A percentile compares a stretch with the other conserved stretches of the same genome.
These are phyloP conservation scores for Aleiodes alternator DNA, from an alignment of 2,888 invertebrate species.

Conservation along the genomic window DNA sequence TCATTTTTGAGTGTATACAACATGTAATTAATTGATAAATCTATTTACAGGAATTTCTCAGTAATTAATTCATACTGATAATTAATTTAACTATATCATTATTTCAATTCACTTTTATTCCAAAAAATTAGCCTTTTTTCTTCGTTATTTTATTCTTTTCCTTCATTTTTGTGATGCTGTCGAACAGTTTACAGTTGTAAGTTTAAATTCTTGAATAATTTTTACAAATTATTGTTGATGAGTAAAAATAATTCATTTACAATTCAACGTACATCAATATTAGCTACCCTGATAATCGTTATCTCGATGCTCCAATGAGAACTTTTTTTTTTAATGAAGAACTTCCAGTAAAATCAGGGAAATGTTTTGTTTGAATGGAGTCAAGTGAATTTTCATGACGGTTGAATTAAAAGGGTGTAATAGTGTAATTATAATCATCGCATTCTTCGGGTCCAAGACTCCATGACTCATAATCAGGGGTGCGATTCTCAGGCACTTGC, in stretches of 20 bases:
- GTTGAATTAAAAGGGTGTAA: too few relatives aligned
- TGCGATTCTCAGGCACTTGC: too few relatives aligned
- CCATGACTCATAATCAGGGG: too few relatives aligned
- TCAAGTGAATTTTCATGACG: too few relatives aligned
- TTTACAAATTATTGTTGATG: slow-evolving; percentile 15
- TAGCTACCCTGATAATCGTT: slow-evolving; percentile 40
- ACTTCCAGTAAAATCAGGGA: too few relatives aligned
- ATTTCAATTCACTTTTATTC: neutral
- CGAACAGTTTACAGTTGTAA: slow-evolving; percentile 13
- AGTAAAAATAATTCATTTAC: slow-evolving; percentile 27
- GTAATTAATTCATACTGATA: neutral
- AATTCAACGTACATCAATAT: slow-evolving; percentile 18
- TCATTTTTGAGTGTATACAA: slow-evolving; percentile 1
- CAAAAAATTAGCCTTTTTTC: neutral
- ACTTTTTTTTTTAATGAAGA: neutral
- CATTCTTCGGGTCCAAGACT: too few relatives aligned
- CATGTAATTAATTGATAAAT: neutral
- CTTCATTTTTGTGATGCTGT: slow-evolving; percentile 11
- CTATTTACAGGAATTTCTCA: slow-evolving; percentile 9
- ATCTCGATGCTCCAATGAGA: slow-evolving; percentile 18
- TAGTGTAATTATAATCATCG: too few relatives aligned
- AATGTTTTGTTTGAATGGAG: too few relatives aligned
- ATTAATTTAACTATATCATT: slow-evolving; percentile 9
- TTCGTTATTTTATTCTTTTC: too few relatives aligned
- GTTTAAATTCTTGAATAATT: neutral